These are phyloP conservation scores for Heterotilapia buettikoferi DNA, from an alignment of 2,113 vertebrate species.

Conservation along the genomic window DNA sequence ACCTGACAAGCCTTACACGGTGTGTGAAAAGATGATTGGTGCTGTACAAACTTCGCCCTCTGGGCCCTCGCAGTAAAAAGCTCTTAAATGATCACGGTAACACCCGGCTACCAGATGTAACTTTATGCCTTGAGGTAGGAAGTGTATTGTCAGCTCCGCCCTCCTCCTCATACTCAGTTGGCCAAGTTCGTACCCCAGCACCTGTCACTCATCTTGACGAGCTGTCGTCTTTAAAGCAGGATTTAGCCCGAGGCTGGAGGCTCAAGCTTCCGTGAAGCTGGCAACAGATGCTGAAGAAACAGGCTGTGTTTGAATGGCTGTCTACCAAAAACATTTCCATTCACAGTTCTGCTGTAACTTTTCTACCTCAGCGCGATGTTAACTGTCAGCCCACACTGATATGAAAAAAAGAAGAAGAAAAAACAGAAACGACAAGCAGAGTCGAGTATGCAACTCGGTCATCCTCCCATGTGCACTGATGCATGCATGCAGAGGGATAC, in stretches of 20 bases:
- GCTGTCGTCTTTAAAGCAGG: conserved; percentile 1
- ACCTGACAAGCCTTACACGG: neutral
- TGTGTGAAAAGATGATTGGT: neutral
- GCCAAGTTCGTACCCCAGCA: conserved; percentile 15
- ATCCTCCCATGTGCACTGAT: neutral
- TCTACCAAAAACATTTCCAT: neutral
- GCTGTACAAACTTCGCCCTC: neutral
- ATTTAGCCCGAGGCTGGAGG: neutral
- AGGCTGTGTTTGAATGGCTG: neutral
- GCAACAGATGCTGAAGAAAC: neutral
- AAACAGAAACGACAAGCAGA: neutral
- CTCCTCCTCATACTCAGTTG: conserved; percentile 12
- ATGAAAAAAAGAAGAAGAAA: neutral
- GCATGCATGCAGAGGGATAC: neutral
- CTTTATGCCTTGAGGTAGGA: neutral
- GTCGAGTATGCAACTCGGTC: neutral
- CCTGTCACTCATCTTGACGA: conserved; percentile 31
- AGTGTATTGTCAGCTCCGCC: neutral
- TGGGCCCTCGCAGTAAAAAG: neutral
- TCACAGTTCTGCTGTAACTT: neutral
- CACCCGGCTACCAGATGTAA: neutral
- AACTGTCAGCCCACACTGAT: neutral
- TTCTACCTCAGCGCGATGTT: neutral
- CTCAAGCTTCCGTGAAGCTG: neutral
- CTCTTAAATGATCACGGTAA: neutral